These are phyloP conservation scores for Gila orcuttii DNA, from an alignment of 2,113 vertebrate genomes.

Conservation along the genomic window DNA sequence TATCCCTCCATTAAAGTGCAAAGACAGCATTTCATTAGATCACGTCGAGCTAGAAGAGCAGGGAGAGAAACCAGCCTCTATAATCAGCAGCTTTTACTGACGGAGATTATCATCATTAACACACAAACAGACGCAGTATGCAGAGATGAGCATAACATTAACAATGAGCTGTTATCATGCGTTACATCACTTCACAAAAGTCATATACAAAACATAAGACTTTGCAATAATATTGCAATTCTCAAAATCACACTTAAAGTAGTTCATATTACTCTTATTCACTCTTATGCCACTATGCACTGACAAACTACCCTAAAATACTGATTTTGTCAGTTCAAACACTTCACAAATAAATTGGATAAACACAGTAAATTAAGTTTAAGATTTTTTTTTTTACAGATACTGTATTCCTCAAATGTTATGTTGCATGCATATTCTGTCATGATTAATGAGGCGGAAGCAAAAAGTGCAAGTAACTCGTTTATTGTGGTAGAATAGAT, in stretches of 20 bases:
- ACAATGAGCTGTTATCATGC: not conserved
- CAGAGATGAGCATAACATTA: not conserved
- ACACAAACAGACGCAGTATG: not conserved
- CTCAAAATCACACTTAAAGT: not conserved
- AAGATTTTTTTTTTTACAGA: too few relatives aligned
- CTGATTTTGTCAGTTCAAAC: too few relatives aligned
- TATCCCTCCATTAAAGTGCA: conserved; percentile 1
- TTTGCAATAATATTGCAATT: not conserved
- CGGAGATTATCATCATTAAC: not conserved
- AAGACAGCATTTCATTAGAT: not conserved
- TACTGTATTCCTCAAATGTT: not conserved
- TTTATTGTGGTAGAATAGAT: too few relatives aligned
- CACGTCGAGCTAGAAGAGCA: not conserved
- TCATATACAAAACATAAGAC: not conserved
- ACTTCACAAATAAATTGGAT: too few relatives aligned
- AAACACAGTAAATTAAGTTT: too few relatives aligned
- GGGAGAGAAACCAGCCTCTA: not conserved
- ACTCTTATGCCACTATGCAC: not conserved
- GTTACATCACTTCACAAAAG: not conserved
- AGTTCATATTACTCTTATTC: too few relatives aligned
- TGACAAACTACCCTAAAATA: not conserved
- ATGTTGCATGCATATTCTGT: too few relatives aligned
- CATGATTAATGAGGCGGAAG: too few relatives aligned
- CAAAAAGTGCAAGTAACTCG: too few relatives aligned
- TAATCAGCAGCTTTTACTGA: conserved; percentile 4